A percentile compares a stretch with the other conserved stretches of the same genome.
Conservation (phyloP, 2,888 invertebrate species). For the Trissolcus brochymenae region DNA sequence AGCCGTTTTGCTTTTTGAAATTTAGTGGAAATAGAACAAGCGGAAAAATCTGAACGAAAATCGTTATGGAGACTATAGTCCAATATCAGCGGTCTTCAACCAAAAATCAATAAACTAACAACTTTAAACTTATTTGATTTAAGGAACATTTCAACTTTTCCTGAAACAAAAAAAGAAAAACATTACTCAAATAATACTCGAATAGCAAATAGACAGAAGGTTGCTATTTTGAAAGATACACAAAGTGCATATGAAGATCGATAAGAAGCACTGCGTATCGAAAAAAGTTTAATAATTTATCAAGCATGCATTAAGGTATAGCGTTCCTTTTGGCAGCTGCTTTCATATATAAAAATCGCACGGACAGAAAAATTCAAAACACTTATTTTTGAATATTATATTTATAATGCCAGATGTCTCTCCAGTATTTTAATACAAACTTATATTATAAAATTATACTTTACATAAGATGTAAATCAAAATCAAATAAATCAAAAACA, state of each 20-base stretch:
- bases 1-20: not conserved
- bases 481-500: no score
- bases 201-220: no score
- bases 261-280: not conserved
- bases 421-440: constrained; percentile 8
- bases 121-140: no score
- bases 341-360: constrained; percentile 6
- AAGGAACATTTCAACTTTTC: no score
- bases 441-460: constrained; percentile 9
- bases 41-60: constrained; percentile 11
- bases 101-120: no score
- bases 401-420: constrained; percentile 9
- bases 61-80: not conserved
- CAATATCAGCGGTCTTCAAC: no score
- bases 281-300: constrained; percentile 8
- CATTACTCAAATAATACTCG: no score
- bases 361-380: constrained; percentile 15
- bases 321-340: constrained; percentile 12
- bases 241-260: not conserved
- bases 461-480: not conserved
- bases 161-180: no score
- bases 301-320: constrained; percentile 10
- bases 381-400: constrained; percentile 19
- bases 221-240: no score
- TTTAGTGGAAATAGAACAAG: not conserved